phyloP scores from a whole-genome alignment of 2,888 invertebrate genomes.

The Adela reaumurella region DNA sequence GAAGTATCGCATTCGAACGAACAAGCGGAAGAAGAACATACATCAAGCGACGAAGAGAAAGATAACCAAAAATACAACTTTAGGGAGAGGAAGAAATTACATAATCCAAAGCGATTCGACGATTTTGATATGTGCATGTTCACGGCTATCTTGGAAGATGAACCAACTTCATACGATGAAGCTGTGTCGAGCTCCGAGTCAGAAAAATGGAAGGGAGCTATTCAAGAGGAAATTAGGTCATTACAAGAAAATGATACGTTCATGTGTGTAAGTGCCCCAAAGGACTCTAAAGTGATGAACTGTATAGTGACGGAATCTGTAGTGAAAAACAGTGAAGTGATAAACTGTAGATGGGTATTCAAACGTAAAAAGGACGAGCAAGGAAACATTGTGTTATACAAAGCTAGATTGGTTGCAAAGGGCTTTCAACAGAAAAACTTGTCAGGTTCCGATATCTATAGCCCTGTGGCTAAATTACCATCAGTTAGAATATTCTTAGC shows the following conservation, averaged over 20 bases:
- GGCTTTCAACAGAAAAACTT: neutral
- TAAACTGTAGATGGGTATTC: neutral
- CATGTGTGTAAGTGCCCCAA: neutral
- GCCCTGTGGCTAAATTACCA: neutral
- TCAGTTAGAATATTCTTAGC: no score
- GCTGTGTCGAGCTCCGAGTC: no score
- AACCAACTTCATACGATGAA: no score
- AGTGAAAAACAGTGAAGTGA: no score
- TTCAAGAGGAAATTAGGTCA: neutral
- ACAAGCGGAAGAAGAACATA: no score
- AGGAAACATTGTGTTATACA: neutral
- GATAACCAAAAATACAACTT: constrained; percentile 8
- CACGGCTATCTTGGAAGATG: no score
- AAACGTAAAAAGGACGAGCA: neutral
- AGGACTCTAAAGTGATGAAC: no score
- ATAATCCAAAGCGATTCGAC: no score
- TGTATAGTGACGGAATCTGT: no score
- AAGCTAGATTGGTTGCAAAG: neutral
- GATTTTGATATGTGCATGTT: no score
- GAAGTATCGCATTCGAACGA: no score
- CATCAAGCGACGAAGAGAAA: constrained; percentile 2
- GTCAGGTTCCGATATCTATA: neutral
- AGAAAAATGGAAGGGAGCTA: neutral
- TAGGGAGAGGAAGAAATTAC: no score
- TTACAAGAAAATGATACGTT: neutral